These are phyloP conservation scores for Odiellus spinosus DNA, from an alignment of 2,888 invertebrate species.

Conservation along the genomic window DNA sequence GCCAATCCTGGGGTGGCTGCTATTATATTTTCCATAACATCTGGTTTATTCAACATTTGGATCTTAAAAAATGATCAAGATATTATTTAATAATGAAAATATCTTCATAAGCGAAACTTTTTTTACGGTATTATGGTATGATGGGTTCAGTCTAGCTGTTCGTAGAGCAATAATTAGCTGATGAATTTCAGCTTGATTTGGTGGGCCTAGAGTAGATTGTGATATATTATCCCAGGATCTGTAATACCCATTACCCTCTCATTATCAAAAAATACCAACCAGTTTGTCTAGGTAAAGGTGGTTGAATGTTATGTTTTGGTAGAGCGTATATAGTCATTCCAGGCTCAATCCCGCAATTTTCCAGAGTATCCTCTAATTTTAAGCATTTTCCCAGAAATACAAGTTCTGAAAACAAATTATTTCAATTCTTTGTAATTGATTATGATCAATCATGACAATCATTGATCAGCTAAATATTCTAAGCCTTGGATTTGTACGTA, in stretches of 20 bases:
- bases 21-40: conserved; percentile 48
- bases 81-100: conserved; percentile 1
- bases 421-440: too few species aligned
- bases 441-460: too few species aligned
- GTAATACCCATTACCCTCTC: conserved; percentile 1
- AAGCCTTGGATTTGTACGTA: too few species aligned
- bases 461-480: too few species aligned
- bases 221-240: too few species aligned
- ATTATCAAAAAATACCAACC: too few species aligned
- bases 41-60: conserved; percentile 33
- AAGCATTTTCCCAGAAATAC: conserved; percentile 54
- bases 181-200: conserved; percentile 42
- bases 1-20: conserved; percentile 50
- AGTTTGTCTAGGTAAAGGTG: neutral
- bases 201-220: too few species aligned
- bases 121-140: conserved; percentile 48
- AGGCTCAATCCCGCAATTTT: conserved; percentile 43
- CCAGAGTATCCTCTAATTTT: conserved; percentile 44
- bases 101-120: too few species aligned
- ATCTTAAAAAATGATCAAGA: conserved; percentile 5
- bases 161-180: conserved; percentile 45
- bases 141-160: conserved; percentile 42
- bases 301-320: neutral
- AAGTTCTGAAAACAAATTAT: conserved; percentile 37
- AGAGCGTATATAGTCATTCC: conserved; percentile 42